Base-by-base conservation (phyloP, 2,113 vertebrate genomes). In the Pterocles burchelli region DNA sequence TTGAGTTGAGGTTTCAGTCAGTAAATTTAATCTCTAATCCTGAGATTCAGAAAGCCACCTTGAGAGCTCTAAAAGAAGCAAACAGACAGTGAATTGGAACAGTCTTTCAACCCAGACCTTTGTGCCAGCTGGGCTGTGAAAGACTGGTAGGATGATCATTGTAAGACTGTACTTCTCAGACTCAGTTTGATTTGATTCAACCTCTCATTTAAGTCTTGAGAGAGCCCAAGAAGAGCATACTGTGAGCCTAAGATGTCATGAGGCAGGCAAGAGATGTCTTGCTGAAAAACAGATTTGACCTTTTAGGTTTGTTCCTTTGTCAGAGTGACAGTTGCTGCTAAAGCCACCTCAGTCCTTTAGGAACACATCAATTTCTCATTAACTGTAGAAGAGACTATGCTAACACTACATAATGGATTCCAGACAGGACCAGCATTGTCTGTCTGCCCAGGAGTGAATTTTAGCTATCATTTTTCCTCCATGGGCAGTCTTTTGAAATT, bases 211-310 rank as follows among this genome's bases (percentile, higher is more conserved):
- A 78, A 74, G 33, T 59, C 73, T 90, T 92, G 89, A 89, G 87
- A 94, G 28, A 62, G 48, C 19, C n/a, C 76, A 43, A 52, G 73
- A 84, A 78, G 22, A 77, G 84, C 80, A 24, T 67, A 81, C 85
- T 82, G n/a, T 67, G 62, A 62, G 66, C 45, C 82, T 80, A 54
- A 58, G 28, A 20, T 22, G 33, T 86, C 80, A 43, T 21, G 13
- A 91, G 48, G 67, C 66, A 90, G 41, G 3, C 79, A 84, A 90
- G 88, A 96, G 63, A 33, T 19, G 74, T 38, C 80, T 94, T 90
- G 91, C 63, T 98, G 85, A 88, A 93, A 89, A 96, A 36, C 29
- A 93, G 55, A 59, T 73, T 62, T 58, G 38, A 41, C 28, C 16
- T 80, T 85, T 90, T 48, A 21, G 1, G 2, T 61, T 51, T 82